Evolutionary conservation across 2,888 invertebrate genomes (phyloP).

Genomic region (Megaustenia siamemsis): DNA sequence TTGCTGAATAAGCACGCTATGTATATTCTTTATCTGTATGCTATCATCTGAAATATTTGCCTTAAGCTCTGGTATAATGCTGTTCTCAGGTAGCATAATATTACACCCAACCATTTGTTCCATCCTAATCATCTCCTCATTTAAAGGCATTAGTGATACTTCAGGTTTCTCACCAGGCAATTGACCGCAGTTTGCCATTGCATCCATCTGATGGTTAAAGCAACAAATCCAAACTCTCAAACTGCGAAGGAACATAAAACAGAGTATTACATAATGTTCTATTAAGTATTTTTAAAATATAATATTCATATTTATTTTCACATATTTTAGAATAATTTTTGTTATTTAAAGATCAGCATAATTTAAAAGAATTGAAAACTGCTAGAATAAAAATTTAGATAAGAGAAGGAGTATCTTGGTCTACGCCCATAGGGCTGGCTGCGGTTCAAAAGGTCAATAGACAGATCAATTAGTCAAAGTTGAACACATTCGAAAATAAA

Average conservation of each 20-base stretch:
- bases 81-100: not conserved
- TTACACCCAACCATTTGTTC: not conserved
- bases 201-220: not conserved
- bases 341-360: too few species aligned
- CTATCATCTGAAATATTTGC: not conserved
- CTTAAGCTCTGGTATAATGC: not conserved
- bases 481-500: too few species aligned
- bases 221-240: not conserved
- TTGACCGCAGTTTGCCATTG: conserved; percentile 20
- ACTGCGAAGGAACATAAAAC: not conserved
- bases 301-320: not conserved
- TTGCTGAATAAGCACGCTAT: not conserved
- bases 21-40: not conserved
- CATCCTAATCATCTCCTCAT: conserved; percentile 22
- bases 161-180: not conserved
- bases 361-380: too few species aligned
- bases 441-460: too few species aligned
- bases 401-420: too few species aligned
- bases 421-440: too few species aligned
- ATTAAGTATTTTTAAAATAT: not conserved
- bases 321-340: not conserved
- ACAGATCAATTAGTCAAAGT: too few species aligned
- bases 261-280: not conserved
- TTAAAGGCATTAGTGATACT: conserved; percentile 9
- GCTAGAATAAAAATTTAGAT: too few species aligned